phyloP scores from a whole-genome alignment of 2,113 vertebrate species.

The Donacobius atricapilla region DNA sequence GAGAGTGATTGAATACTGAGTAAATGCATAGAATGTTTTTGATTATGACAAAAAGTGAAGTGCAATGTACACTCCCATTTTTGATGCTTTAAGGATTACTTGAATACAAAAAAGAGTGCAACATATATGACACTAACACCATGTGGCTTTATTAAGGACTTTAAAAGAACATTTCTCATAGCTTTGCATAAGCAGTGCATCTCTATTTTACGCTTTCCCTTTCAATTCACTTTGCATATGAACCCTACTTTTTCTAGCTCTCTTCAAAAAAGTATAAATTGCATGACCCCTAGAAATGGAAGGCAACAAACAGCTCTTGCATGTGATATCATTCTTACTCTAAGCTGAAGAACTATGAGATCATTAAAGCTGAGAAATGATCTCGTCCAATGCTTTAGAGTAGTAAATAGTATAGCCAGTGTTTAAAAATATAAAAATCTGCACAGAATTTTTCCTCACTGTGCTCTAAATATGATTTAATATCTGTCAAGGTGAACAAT shows the following conservation, averaged over 20 bases:
- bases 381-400: neutral
- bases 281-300: neutral
- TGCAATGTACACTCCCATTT: neutral
- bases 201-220: neutral
- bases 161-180: rapidly evolving
- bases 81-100: neutral
- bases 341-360: neutral
- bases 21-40: neutral
- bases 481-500: rapidly evolving
- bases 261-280: neutral
- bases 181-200: neutral
- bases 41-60: neutral
- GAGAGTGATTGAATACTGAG: neutral
- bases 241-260: neutral
- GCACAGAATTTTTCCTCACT: neutral
- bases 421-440: neutral
- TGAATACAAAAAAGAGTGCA: neutral
- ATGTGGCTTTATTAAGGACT: neutral
- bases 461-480: neutral
- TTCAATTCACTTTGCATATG: neutral
- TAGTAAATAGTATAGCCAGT: neutral
- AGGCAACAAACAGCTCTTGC: neutral
- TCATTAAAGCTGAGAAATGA: neutral
- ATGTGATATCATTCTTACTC: neutral
- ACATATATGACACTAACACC: neutral